Evolutionary conservation across 1,140 invertebrate species (phyloP).

Genomic region (Theocolax elegans): DNA sequence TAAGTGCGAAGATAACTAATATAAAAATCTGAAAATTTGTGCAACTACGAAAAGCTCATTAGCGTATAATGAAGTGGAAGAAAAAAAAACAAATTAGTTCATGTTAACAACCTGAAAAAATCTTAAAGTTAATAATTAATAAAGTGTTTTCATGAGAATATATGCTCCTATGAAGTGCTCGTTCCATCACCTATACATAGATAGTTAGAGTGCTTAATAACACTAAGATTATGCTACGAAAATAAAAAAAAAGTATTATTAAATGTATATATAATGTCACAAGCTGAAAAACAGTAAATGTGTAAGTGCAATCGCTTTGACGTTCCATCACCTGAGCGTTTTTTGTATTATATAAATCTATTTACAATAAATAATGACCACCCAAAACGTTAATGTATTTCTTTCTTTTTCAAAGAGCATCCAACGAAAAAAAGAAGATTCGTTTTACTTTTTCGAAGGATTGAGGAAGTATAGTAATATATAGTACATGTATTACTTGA

Average conservation of each 20-base stretch:
- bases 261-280: constrained; percentile 14
- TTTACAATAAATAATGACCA: constrained; percentile 7
- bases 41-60: constrained; percentile 23
- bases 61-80: background rate
- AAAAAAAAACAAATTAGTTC: background rate
- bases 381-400: too few species aligned
- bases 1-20: background rate
- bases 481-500: background rate
- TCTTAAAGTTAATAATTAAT: constrained; percentile 16
- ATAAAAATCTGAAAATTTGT: constrained; percentile 31
- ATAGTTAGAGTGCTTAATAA: too few species aligned
- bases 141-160: background rate
- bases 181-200: constrained; percentile 42
- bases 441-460: too few species aligned
- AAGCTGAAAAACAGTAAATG: constrained; percentile 37
- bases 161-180: constrained; percentile 28
- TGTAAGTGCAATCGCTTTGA: constrained; percentile 22
- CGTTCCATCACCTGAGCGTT: constrained; percentile 36
- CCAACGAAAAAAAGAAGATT: too few species aligned
- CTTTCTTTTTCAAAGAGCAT: too few species aligned
- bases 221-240: background rate
- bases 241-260: background rate
- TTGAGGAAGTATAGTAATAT: background rate
- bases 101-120: constrained; percentile 25
- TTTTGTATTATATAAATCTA: background rate